These are phyloP conservation scores for Terebella lapidaria DNA, from an alignment of 2,888 invertebrate species.

Conservation along the genomic window DNA sequence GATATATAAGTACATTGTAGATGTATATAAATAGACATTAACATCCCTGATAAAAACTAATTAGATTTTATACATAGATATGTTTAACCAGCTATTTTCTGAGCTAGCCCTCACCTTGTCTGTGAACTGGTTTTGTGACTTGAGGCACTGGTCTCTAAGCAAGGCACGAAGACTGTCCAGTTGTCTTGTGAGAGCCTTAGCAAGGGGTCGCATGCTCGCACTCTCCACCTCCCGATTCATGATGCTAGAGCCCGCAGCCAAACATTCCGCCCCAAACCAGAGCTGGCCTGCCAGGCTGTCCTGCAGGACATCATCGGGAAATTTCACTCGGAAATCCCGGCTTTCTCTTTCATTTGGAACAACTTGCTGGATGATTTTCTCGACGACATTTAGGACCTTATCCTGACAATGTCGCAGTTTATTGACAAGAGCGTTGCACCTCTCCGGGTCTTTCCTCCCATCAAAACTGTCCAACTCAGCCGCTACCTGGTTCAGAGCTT, in stretches of 20 bases:
- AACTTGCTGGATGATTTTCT: slow-evolving; percentile 79
- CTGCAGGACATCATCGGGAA: slow-evolving; percentile 96
- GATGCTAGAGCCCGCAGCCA: slow-evolving; percentile 96
- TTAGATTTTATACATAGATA: too few relatives aligned
- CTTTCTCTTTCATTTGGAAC: slow-evolving; percentile 79
- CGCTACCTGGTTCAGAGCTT: slow-evolving; percentile 89
- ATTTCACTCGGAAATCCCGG: slow-evolving; percentile 93
- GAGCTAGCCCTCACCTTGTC: slow-evolving; percentile 11
- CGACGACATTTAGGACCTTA: slow-evolving; percentile 81
- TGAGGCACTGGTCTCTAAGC: slow-evolving; percentile 63
- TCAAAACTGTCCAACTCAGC: slow-evolving; percentile 98
- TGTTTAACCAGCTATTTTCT: too few relatives aligned
- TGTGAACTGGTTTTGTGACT: slow-evolving; percentile 34
- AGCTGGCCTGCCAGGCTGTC: slow-evolving; percentile 96
- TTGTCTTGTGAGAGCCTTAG: slow-evolving; percentile 92
- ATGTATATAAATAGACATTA: too few relatives aligned
- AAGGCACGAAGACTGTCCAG: slow-evolving; percentile 86
- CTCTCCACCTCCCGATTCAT: slow-evolving; percentile 95
- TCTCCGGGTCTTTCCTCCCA: slow-evolving; percentile 95
- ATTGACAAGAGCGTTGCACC: slow-evolving; percentile 91
- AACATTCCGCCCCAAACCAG: slow-evolving; percentile 99
- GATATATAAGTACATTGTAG: too few relatives aligned
- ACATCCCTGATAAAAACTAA: too few relatives aligned
- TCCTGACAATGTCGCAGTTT: slow-evolving; percentile 65
- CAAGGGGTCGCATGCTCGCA: slow-evolving; percentile 91